Base-by-base conservation (phyloP, 1,140 invertebrate species). In the Caenorhabditis tropicalis region DNA sequence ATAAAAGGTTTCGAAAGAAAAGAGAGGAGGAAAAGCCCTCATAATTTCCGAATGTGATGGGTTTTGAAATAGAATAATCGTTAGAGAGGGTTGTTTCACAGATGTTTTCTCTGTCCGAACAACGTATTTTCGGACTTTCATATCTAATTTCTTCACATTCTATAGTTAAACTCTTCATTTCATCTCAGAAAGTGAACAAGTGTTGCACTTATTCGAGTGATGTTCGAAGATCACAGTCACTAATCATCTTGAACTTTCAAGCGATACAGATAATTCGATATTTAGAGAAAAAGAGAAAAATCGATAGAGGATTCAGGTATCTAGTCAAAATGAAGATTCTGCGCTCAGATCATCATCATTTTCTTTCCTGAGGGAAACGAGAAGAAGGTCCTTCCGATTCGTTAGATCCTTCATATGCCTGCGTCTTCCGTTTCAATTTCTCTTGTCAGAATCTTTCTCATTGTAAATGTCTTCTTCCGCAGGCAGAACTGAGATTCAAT, bases 31-130 rank as follows among this genome's bases (percentile, higher is more conserved):
- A 36, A 70, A 39, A 12, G 36, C 36, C 36, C 65, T 19, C 65
- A 74, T 74, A 74, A 74, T 74, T 74, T 74, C 36, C n/a, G n/a
- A 74, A 74, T 74, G 65, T n/a, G 65, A 74, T 74, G 65, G 36
- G 36, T 43, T 65, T 74, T 74, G 65, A 74, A 74, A 74, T 74
- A 36, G 65, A 74, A 74, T 74, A 74, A 74, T 74, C 36, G 65
- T 74, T 15, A 36, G 9, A 46, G 65, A 74, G 36, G 15, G 65
- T 74, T 74, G 33, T 43, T 39, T 9, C 33, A 74, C 65, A 74
- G 27, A 74, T 74, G 65, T 74, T 74, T 43, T 74, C 65, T 74
- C n/a, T 39, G 65, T 43, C 33, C 65, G n/a, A 9, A 46, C 4
- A 12, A 24, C 43, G 19, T 24, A 27, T 27, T 56, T 43, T 74